phyloP scores from a whole-genome alignment of 2,888 invertebrate species.

The Cactoblastis cactorum region DNA sequence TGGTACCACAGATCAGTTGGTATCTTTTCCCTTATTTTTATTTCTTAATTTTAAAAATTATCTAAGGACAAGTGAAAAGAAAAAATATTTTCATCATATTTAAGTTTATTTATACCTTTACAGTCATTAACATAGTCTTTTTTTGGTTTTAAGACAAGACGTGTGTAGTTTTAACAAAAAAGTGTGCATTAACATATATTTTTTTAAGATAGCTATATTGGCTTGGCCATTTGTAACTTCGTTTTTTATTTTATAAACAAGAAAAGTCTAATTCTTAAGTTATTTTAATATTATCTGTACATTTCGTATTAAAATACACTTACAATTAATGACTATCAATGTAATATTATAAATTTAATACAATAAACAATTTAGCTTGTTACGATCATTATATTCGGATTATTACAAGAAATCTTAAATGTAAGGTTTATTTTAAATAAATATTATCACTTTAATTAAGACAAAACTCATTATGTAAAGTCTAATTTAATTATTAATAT shows the following conservation, averaged over 20 bases:
- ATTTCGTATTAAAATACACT: constrained; percentile 48
- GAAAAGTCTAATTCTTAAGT: constrained; percentile 42
- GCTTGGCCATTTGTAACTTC: constrained; percentile 45
- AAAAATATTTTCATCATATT: too few species aligned
- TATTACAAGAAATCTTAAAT: constrained; percentile 15
- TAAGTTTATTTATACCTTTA: constrained; percentile 52
- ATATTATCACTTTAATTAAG: constrained; percentile 13
- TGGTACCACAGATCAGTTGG: too few species aligned
- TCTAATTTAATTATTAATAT: constrained; percentile 28
- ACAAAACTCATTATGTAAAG: constrained; percentile 33
- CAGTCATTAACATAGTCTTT: constrained; percentile 56
- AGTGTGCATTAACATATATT: constrained; percentile 58
- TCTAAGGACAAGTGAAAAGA: too few species aligned
- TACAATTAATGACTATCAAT: constrained; percentile 5
- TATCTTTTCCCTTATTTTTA: too few species aligned
- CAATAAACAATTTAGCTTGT: neutral
- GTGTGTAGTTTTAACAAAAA: constrained; percentile 46
- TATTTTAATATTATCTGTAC: constrained; percentile 41
- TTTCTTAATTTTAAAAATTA: too few species aligned
- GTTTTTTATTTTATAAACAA: constrained; percentile 46
- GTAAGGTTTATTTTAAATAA: constrained; percentile 11
- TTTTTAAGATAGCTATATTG: constrained; percentile 34
- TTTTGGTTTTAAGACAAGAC: constrained; percentile 51
- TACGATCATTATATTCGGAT: neutral
- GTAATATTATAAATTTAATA: neutral